These are phyloP conservation scores for Drosophila trapezifrons DNA, from an alignment of 1,140 invertebrate species.

Conservation along the genomic window DNA sequence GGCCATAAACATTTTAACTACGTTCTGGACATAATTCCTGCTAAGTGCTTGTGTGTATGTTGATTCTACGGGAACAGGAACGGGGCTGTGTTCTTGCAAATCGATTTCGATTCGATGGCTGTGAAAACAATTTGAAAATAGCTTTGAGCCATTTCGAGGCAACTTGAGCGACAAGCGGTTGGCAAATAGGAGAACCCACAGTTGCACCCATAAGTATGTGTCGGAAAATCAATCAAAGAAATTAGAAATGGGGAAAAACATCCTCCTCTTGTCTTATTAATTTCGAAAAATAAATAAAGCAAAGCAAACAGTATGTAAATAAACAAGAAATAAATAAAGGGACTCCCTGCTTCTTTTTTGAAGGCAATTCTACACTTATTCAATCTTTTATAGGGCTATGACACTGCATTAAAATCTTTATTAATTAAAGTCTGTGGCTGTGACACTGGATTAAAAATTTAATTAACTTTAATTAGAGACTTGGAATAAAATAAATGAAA, in stretches of 20 bases:
- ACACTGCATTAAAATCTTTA: no score
- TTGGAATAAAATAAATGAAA: no score
- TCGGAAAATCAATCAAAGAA: no score
- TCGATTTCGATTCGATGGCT: slow-evolving; percentile 73
- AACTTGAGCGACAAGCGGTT: slow-evolving; percentile 61
- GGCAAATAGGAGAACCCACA: slow-evolving; percentile 52
- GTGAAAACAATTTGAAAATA: slow-evolving; percentile 78
- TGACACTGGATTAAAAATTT: no score
- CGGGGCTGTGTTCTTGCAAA: slow-evolving; percentile 47
- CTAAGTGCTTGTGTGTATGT: slow-evolving; percentile 12
- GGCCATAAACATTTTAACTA: slow-evolving; percentile 59
- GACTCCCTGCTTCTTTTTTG: no score
- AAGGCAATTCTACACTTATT: no score
- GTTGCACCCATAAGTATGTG: slow-evolving; percentile 1
- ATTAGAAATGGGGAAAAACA: not conserved
- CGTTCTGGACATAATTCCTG: slow-evolving; percentile 50
- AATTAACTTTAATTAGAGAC: no score
- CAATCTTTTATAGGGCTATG: no score
- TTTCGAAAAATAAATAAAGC: not conserved
- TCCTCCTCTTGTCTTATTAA: not conserved
- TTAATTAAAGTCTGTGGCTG: no score
- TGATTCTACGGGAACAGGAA: not conserved
- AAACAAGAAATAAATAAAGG: no score
- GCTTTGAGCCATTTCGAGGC: slow-evolving; percentile 74
- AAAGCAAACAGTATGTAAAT: no score